A percentile compares a stretch with the other conserved stretches of the same genome.
These are phyloP conservation scores for Stigmatopora argus DNA, from an alignment of 2,113 vertebrate genomes.

Conservation along the genomic window DNA sequence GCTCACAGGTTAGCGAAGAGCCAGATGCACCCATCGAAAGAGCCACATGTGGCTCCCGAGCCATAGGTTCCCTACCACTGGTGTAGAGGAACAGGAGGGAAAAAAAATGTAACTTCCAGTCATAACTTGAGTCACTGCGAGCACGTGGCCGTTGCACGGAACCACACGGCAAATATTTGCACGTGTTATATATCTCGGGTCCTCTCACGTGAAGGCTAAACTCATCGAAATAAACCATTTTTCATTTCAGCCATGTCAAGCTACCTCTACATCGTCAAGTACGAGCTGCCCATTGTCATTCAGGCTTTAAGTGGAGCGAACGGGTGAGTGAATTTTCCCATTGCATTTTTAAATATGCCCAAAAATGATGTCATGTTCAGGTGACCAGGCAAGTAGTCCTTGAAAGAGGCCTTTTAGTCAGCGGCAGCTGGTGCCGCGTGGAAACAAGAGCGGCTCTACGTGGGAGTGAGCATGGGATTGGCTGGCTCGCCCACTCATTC, in stretches of 20 bases:
- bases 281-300: conserved; percentile 95
- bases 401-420: conserved; percentile 56
- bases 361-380: not conserved
- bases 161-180: conserved; percentile 17
- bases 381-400: not conserved
- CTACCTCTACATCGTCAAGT: conserved; percentile 99
- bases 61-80: no score
- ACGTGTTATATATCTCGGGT: not conserved
- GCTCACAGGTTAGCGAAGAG: no score
- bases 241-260: conserved; percentile 88
- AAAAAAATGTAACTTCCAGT: conserved; percentile 8
- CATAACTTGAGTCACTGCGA: conserved; percentile 24
- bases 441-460: conserved; percentile 20
- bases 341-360: not conserved
- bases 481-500: not conserved
- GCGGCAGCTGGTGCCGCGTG: conserved; percentile 32
- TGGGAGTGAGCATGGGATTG: not conserved
- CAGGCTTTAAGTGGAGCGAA: conserved; percentile 77
- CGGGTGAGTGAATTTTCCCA: conserved; percentile 68
- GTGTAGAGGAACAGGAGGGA: not conserved
- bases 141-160: not conserved
- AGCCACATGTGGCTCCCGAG: no score
- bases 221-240: not conserved
- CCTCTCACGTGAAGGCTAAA: not conserved
- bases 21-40: no score